phyloP scores from a whole-genome alignment of 2,888 invertebrate genomes.

The Diadegma fenestrale region DNA sequence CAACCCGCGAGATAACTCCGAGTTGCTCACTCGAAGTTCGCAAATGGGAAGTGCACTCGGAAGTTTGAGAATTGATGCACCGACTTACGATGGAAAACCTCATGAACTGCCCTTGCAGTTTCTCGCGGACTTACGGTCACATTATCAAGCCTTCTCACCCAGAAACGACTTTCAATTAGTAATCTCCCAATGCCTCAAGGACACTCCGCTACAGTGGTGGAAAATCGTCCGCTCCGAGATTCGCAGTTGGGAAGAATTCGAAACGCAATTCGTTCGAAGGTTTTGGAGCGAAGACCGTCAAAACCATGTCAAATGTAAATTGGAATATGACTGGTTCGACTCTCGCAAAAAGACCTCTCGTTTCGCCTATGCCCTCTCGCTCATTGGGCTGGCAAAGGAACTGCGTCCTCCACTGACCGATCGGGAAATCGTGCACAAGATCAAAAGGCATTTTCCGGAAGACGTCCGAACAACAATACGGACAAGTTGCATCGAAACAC shows the following conservation, averaged over 20 bases:
- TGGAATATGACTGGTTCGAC: neutral
- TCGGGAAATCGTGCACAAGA: too few species aligned
- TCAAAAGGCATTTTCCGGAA: too few species aligned
- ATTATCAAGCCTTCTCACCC: neutral
- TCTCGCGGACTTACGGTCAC: neutral
- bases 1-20: too few species aligned
- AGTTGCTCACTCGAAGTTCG: too few species aligned
- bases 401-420: too few species aligned
- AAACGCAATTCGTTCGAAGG: neutral
- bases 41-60: too few species aligned
- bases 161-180: neutral
- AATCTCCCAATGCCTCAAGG: conserved; percentile 8
- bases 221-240: neutral
- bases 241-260: neutral
- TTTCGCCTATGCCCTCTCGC: neutral
- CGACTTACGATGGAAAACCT: neutral
- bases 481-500: neutral
- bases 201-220: neutral
- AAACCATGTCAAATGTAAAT: neutral
- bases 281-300: neutral
- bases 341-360: neutral
- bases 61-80: neutral
- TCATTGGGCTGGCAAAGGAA: conserved; percentile 6
- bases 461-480: too few species aligned
- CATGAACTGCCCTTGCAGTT: conserved; percentile 6